phyloP scores from a whole-genome alignment of 2,888 invertebrate genomes.

The Erpobdella octoculata region DNA sequence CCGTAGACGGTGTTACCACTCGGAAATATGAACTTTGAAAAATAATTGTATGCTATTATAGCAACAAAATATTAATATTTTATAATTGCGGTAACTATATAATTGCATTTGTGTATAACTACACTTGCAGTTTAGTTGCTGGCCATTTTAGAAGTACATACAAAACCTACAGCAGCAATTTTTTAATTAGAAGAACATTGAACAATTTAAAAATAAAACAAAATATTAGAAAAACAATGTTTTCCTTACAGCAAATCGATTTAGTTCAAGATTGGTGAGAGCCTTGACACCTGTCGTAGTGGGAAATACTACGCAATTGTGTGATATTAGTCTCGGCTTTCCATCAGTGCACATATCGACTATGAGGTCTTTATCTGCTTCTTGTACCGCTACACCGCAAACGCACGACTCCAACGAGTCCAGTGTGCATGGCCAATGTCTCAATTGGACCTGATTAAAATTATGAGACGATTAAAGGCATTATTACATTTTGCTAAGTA shows the following conservation, averaged over 20 bases:
- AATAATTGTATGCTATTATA: too few relatives aligned
- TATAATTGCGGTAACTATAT: too few relatives aligned
- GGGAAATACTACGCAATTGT: not conserved
- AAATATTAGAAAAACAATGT: too few relatives aligned
- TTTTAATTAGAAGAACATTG: too few relatives aligned
- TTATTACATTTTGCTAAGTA: too few relatives aligned
- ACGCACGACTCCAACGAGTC: conserved; percentile 3
- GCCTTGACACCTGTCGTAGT: conserved; percentile 1
- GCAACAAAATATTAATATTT: too few relatives aligned
- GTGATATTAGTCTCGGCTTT: not conserved
- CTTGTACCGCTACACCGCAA: conserved; percentile 18
- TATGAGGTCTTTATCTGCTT: not conserved
- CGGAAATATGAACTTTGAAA: conserved; percentile 8
- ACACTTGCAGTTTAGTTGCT: too few relatives aligned
- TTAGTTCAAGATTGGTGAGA: not conserved
- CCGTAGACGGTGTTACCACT: conserved; percentile 8
- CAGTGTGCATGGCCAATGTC: conserved; percentile 20
- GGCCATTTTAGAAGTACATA: too few relatives aligned
- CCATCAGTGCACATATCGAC: conserved; percentile 22
- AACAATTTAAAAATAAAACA: not conserved
- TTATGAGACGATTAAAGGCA: too few relatives aligned
- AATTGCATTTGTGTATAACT: too few relatives aligned
- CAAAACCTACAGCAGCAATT: not conserved
- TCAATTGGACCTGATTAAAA: conserved; percentile 1
- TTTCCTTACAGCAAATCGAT: conserved; percentile 18